Conservation (phyloP, 1,140 invertebrate genomes). For the Solenopsis invicta region DNA sequence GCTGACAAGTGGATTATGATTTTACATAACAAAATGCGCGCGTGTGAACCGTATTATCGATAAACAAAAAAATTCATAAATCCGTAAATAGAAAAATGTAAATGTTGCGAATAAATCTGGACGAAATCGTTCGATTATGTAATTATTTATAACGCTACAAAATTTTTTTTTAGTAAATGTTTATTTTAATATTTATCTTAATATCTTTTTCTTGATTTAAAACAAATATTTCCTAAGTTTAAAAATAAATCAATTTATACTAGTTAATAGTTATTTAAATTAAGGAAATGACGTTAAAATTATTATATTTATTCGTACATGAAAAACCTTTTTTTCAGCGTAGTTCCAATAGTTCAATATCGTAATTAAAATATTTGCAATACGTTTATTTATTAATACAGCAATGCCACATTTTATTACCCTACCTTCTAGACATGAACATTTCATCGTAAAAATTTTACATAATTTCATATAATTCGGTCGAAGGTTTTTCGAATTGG, state of each 20-base stretch:
- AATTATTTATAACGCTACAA: too few species aligned
- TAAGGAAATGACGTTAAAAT: too few species aligned
- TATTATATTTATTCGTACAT: too few species aligned
- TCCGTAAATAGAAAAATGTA: neutral
- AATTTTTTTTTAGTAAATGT: too few species aligned
- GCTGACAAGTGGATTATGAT: neutral
- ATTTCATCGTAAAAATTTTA: neutral
- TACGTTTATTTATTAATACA: neutral
- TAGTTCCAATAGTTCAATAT: neutral
- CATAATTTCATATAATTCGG: neutral
- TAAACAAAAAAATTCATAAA: too few species aligned
- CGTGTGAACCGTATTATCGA: neutral
- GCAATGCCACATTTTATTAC: neutral
- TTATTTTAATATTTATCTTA: too few species aligned
- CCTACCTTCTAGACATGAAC: neutral
- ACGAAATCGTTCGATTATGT: neutral
- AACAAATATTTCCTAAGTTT: too few species aligned
- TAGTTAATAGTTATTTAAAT: too few species aligned
- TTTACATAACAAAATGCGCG: neutral
- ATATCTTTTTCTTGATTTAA: too few species aligned
- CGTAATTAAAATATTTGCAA: neutral
- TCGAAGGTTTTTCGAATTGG: neutral
- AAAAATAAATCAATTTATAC: too few species aligned
- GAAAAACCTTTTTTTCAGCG: too few species aligned
- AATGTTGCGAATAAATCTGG: constrained; percentile 7